These are phyloP conservation scores for Istiophorus platypterus DNA, from an alignment of 2,113 vertebrate genomes.

Conservation along the genomic window DNA sequence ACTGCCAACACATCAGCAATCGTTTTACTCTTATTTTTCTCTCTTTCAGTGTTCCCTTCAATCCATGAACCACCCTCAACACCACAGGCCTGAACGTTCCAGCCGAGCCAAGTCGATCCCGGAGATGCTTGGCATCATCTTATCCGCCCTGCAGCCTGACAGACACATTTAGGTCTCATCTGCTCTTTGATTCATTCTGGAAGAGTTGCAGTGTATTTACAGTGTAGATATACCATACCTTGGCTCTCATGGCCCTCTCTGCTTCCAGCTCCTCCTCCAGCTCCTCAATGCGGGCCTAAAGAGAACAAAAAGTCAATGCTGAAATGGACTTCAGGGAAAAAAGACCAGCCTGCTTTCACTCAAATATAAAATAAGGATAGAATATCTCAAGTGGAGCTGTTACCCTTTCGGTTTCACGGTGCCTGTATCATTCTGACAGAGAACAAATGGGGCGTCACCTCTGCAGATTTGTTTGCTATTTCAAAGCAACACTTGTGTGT, in stretches of 20 bases:
- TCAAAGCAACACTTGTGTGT: conserved; percentile 61
- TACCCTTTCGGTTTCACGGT: conserved; percentile 17
- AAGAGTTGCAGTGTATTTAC: background rate
- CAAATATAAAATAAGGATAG: background rate
- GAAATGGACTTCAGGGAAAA: conserved; percentile 3
- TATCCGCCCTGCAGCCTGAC: conserved; percentile 13
- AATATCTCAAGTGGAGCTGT: conserved; percentile 11
- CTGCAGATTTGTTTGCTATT: conserved; percentile 61
- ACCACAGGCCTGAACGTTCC: conserved; percentile 2
- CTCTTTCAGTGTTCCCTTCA: conserved; percentile 18
- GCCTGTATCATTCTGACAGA: conserved; percentile 29
- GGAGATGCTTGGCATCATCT: conserved; percentile 6
- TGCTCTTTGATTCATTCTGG: conserved; percentile 18
- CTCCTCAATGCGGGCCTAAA: conserved; percentile 85
- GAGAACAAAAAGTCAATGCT: conserved; percentile 25
- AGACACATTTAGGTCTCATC: conserved; percentile 22
- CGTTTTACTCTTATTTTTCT: background rate
- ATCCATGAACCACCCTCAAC: conserved; percentile 13
- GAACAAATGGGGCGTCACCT: conserved; percentile 45
- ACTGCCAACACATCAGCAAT: conserved; percentile 28
- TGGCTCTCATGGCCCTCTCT: conserved; percentile 82
- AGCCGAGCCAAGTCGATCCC: conserved; percentile 1
- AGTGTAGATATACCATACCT: conserved; percentile 73
- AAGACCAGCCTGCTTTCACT: conserved; percentile 20
- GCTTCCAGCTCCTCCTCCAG: conserved; percentile 88